These are phyloP conservation scores for Hemibagrus guttatus DNA, from an alignment of 2,797 vertebrate genomes.

Conservation along the genomic window DNA sequence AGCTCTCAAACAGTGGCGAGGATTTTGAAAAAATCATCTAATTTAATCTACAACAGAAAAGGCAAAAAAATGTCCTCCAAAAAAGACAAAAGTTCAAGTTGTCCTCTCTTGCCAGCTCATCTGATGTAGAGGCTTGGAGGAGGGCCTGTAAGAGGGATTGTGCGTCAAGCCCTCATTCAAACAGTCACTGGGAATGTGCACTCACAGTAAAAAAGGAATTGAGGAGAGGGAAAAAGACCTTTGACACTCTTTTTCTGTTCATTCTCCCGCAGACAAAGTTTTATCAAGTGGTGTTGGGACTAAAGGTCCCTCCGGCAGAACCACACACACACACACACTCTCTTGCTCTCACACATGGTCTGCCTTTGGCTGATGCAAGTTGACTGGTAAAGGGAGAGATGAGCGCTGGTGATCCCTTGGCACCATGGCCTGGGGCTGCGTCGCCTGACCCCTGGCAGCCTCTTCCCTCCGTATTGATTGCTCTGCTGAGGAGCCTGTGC, in stretches of 20 bases:
- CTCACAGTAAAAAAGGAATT: slow-evolving; percentile 58
- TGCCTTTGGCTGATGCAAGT: slow-evolving; percentile 66
- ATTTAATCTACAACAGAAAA: slow-evolving; percentile 55
- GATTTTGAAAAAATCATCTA: slow-evolving; percentile 38
- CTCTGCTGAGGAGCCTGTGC: slow-evolving; percentile 73
- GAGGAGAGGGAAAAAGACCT: slow-evolving; percentile 63
- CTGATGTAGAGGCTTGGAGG: slow-evolving; percentile 67
- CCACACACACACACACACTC: slow-evolving; percentile 61
- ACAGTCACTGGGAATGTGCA: slow-evolving; percentile 68
- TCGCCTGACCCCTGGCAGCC: slow-evolving; percentile 80
- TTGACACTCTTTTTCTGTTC: slow-evolving; percentile 68
- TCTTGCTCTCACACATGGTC: slow-evolving; percentile 60
- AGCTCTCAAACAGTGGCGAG: slow-evolving; percentile 24
- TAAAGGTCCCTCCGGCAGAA: slow-evolving; percentile 71
- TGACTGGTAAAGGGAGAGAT: slow-evolving; percentile 69
- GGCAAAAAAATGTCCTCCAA: slow-evolving; percentile 66
- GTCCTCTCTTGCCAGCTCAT: slow-evolving; percentile 71
- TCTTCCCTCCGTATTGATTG: slow-evolving; percentile 83
- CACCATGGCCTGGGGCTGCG: slow-evolving; percentile 74
- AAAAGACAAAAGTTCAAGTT: slow-evolving; percentile 72
- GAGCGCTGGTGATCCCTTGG: slow-evolving; percentile 71
- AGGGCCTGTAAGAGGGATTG: slow-evolving; percentile 60
- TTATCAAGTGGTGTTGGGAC: slow-evolving; percentile 74
- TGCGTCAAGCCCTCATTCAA: slow-evolving; percentile 68
- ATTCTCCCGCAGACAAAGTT: slow-evolving; percentile 75